phyloP scores from a whole-genome alignment of 30 jellyfish, hydroid and myxozoan species.

The Hydractinia echinata region DNA sequence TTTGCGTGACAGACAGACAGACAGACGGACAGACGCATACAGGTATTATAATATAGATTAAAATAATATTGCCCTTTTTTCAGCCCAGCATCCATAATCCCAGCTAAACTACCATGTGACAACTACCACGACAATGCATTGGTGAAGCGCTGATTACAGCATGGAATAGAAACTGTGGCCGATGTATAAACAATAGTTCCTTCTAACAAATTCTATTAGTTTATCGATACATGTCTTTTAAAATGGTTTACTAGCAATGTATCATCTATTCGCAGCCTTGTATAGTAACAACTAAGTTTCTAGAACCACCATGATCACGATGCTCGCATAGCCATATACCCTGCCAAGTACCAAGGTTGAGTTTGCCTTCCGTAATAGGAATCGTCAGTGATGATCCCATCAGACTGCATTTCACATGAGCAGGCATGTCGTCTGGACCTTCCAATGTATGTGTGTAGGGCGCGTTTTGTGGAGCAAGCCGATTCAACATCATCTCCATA shows the following conservation, averaged over 20 bases:
- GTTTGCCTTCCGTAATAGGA: slow-evolving; percentile 78
- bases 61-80: no score
- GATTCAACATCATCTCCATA: slow-evolving; percentile 83
- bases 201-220: no score
- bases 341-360: slow-evolving; percentile 96
- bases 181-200: no score
- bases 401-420: slow-evolving; percentile 87
- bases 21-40: no score
- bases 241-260: neutral
- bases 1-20: no score
- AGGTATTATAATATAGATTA: no score
- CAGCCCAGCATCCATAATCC: no score
- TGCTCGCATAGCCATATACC: slow-evolving; percentile 95
- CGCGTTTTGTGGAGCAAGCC: slow-evolving; percentile 78
- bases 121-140: no score
- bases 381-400: slow-evolving; percentile 80
- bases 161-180: no score
- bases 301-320: slow-evolving; percentile 69
- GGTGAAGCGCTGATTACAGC: no score
- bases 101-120: no score
- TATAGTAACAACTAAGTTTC: slow-evolving; percentile 72
- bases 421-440: slow-evolving; percentile 98
- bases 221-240: no score
- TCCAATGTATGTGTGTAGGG: slow-evolving; percentile 80
- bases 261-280: slow-evolving; percentile 59